A percentile compares a stretch with the other conserved stretches of the same genome.
These are phyloP conservation scores for Drosophila incognita DNA, from an alignment of 2,888 invertebrate genomes.

Conservation along the genomic window DNA sequence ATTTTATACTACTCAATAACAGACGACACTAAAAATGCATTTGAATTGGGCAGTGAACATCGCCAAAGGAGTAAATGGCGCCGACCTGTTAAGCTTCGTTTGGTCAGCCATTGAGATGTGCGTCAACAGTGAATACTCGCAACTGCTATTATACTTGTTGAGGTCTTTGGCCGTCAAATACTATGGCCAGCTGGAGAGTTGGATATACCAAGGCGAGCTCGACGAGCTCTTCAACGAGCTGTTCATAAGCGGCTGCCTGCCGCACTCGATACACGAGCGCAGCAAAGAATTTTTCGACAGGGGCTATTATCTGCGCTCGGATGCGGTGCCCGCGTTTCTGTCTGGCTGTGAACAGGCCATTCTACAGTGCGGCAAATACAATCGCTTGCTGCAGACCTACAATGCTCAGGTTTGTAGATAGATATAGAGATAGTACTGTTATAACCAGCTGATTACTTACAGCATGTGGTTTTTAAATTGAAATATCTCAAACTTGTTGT, in stretches of 20 bases:
- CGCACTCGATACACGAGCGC: conserved; percentile 72
- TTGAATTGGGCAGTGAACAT: conserved; percentile 58
- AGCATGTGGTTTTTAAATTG: conserved; percentile 82
- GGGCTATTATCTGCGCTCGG: conserved; percentile 79
- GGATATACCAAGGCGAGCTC: conserved; percentile 93
- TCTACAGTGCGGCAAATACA: conserved; percentile 90
- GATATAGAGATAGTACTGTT: not conserved
- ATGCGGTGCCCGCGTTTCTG: conserved; percentile 89
- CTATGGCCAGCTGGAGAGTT: conserved; percentile 88
- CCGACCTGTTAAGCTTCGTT: conserved; percentile 81
- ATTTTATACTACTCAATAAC: too few species aligned
- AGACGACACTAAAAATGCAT: too few species aligned
- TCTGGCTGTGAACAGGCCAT: conserved; percentile 88
- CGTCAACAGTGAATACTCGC: conserved; percentile 77
- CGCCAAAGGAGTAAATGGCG: conserved; percentile 74
- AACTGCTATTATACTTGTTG: conserved; percentile 82
- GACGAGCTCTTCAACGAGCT: conserved; percentile 93
- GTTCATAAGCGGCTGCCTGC: conserved; percentile 87
- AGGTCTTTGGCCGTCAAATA: conserved; percentile 83
- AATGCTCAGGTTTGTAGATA: conserved; percentile 88
- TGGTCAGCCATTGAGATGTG: conserved; percentile 81
- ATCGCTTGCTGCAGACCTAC: conserved; percentile 89
- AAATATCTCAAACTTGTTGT: conserved; percentile 81
- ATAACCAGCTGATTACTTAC: not conserved
- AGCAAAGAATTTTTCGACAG: conserved; percentile 84